Percentiles rank a stretch among this genome's conserved stretches.
These are phyloP conservation scores for Luehdorfia chinensis DNA, from an alignment of 1,140 invertebrate genomes.

Conservation along the genomic window DNA sequence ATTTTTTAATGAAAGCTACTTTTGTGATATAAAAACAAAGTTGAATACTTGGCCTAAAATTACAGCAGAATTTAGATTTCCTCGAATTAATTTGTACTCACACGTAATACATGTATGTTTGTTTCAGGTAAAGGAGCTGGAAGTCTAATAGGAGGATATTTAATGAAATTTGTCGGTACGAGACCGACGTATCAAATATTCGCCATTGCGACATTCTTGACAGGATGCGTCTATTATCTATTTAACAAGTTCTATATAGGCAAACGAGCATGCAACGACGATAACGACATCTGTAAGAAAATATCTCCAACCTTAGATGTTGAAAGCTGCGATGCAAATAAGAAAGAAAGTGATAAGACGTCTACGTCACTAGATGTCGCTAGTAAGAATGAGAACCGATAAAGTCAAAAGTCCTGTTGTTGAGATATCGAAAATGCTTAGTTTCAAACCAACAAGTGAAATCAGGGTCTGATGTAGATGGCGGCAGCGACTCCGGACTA, in stretches of 20 bases:
- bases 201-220: constrained; percentile 78
- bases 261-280: constrained; percentile 70
- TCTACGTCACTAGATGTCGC: constrained; percentile 48
- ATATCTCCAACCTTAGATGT: constrained; percentile 51
- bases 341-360: constrained; percentile 53
- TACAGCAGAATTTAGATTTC: too few relatives aligned
- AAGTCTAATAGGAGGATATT: constrained; percentile 86
- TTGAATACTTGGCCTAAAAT: too few relatives aligned
- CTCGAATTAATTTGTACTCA: too few relatives aligned
- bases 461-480: constrained; percentile 49
- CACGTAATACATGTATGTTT: too few relatives aligned
- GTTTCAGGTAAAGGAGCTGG: constrained; percentile 85
- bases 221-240: constrained; percentile 83
- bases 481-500: constrained; percentile 66
- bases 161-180: constrained; percentile 86
- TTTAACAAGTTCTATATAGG: constrained; percentile 83
- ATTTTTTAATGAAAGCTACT: too few relatives aligned
- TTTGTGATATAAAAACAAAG: too few relatives aligned
- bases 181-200: constrained; percentile 86
- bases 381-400: constrained; percentile 33
- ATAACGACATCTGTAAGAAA: constrained; percentile 77
- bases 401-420: constrained; percentile 25
- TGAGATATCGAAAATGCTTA: constrained; percentile 20
- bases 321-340: constrained; percentile 43
- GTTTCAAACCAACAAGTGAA: constrained; percentile 30